These are phyloP conservation scores for Anaspis maculata DNA, from an alignment of 2,888 invertebrate species.

Conservation along the genomic window DNA sequence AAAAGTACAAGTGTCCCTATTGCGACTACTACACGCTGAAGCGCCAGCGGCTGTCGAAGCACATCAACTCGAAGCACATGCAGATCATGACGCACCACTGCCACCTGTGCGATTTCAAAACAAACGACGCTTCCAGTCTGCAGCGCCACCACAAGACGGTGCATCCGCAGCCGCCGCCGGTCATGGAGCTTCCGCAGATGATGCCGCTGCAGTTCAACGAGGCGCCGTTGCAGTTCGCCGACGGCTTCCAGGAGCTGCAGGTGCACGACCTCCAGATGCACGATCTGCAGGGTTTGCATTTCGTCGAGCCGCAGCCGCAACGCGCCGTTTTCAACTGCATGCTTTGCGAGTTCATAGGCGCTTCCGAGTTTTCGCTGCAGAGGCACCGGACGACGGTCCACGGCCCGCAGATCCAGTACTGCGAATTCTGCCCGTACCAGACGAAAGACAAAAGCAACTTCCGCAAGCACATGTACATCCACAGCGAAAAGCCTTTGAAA, in stretches of 20 bases:
- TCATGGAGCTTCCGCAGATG: constrained; percentile 3
- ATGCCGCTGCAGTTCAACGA: no score
- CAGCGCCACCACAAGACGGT: constrained; percentile 14
- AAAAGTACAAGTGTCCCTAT: constrained; percentile 18
- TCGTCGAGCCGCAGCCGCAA: no score
- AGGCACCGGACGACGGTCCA: constrained; percentile 6
- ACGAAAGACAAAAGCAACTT: constrained; percentile 28
- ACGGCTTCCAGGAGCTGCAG: no score
- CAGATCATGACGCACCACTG: constrained; percentile 21
- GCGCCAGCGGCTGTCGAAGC: constrained; percentile 15
- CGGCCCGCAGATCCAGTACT: constrained; percentile 10
- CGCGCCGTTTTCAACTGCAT: constrained; percentile 12
- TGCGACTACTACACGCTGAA: constrained; percentile 16
- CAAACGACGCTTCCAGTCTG: constrained; percentile 18
- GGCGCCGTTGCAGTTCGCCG: no score
- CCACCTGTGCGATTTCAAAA: constrained; percentile 18
- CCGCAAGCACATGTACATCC: constrained; percentile 27
- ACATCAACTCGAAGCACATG: constrained; percentile 20
- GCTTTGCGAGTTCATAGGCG: constrained; percentile 12
- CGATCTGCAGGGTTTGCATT: no score
- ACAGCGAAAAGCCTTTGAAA: constrained; percentile 23
- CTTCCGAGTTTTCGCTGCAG: constrained; percentile 6
- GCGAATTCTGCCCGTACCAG: constrained; percentile 25
- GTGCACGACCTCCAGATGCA: no score
- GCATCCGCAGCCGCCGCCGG: constrained; percentile 5